Base-by-base conservation (phyloP, 2,113 vertebrate genomes). In the Paramisgurnus dabryanus region DNA sequence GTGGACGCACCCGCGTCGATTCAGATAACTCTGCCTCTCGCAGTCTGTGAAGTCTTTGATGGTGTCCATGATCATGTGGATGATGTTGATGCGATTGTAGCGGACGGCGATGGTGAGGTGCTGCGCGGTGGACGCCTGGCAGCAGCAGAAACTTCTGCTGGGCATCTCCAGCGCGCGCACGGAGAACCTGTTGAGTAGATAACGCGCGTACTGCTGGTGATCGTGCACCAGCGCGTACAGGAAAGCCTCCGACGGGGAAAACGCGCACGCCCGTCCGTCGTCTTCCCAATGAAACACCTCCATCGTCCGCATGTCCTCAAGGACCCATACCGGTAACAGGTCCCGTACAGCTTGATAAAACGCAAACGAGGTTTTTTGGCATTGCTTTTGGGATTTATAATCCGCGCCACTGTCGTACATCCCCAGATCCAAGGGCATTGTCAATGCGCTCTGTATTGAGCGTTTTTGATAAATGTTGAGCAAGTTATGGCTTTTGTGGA, bases 251-350 rank as follows among this genome's bases (percentile, higher is more conserved):
- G 95, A 95, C 0, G 96, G 95, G 0, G 95, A 92, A 88, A 95
- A 98, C 64, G 91, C 79, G 74, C 94, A 91, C 15, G 95, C 93
- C 40, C 88, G 93, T 6, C 96, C 96, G 1, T 95, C 93, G 6
- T 95, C 95, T 66, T 98, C 96, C 96, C 97, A 99, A 88, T 96
- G 95, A 84, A 98, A 95, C 4, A 89, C 97, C 87, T 98, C 96
- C 92, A 95, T 98, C 55, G 91, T 89, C 58, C 97, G 92, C 93
- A 96, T 96, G 89, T 99, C 97, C 90, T 99, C 97, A 80, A 99
- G 91, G 60, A 94, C 87, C 97, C 97, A 99, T 12, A 95, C 95
- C 0, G 97, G 96, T 77, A 96, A 88, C 87, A 88, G 89, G 88
- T 98, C 96, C 12, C 97, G 90, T 76, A 99, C 96, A 0, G 97